phyloP scores from a whole-genome alignment of 2,888 invertebrate genomes.

The Nephrotoma appendiculata region DNA sequence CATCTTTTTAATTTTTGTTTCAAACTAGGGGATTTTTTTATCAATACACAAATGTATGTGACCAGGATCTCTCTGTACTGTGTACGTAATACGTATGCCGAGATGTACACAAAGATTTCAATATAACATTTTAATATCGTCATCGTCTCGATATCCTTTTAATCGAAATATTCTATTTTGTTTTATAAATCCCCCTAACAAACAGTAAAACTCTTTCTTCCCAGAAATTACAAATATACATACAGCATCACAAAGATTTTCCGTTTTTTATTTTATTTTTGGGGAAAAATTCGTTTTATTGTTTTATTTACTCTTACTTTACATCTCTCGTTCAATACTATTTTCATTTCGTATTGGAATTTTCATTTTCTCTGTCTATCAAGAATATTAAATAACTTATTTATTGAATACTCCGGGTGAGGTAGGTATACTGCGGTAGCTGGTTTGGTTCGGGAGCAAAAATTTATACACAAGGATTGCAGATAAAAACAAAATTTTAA shows the following conservation, averaged over 20 bases:
- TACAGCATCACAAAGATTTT: background rate
- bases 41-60: background rate
- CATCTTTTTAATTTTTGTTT: background rate
- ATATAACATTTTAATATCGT: background rate
- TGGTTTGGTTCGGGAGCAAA: background rate
- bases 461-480: background rate
- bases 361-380: background rate
- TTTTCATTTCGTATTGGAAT: background rate
- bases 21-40: background rate
- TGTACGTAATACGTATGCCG: background rate
- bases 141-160: background rate
- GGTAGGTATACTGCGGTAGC: background rate
- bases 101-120: background rate
- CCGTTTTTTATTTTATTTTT: background rate
- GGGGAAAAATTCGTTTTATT: background rate
- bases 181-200: background rate
- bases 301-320: background rate
- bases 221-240: background rate
- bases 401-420: background rate
- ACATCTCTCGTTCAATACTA: background rate
- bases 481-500: background rate
- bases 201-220: background rate
- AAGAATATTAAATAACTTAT: background rate
- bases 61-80: background rate
- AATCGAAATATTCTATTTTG: background rate